Percentiles rank a stretch among this genome's conserved stretches.
These are phyloP conservation scores for Muschampia staudingeri DNA, from an alignment of 2,888 invertebrate genomes.

Conservation along the genomic window DNA sequence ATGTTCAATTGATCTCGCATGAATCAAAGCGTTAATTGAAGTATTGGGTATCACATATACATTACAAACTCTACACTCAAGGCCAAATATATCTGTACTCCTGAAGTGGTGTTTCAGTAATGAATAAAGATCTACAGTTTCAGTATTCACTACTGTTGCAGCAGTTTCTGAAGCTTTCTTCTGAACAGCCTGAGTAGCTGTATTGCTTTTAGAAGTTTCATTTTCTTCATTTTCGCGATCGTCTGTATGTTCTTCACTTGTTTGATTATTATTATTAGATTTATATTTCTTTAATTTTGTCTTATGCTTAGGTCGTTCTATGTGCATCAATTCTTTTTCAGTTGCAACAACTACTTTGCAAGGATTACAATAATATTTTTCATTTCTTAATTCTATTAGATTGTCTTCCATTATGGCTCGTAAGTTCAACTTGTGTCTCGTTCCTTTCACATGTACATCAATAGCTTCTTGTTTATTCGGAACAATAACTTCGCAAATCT, in stretches of 20 bases:
- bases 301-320: not conserved
- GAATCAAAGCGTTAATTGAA: not conserved
- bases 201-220: not conserved
- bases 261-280: not conserved
- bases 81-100: not conserved
- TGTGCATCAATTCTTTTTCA: slow-evolving; percentile 15
- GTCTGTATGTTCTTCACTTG: not conserved
- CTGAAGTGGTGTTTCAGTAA: slow-evolving; percentile 22
- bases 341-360: slow-evolving; percentile 7
- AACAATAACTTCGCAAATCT: slow-evolving; percentile 42
- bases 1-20: not conserved
- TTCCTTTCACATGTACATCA: slow-evolving; percentile 44
- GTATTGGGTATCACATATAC: not conserved
- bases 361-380: slow-evolving; percentile 21
- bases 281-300: not conserved
- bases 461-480: slow-evolving; percentile 42
- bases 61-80: slow-evolving; percentile 20
- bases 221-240: not conserved
- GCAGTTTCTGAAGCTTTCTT: not conserved
- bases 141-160: not conserved
- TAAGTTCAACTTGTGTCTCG: slow-evolving; percentile 35
- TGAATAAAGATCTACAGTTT: not conserved
- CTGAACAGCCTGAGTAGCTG: not conserved
- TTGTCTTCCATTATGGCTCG: slow-evolving; percentile 5
- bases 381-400: slow-evolving; percentile 5